Percentiles rank a stretch among this genome's conserved stretches.
Evolutionary conservation across 2,888 invertebrate species (phyloP).

Genomic region (Macrosiphum euphorbiae): DNA sequence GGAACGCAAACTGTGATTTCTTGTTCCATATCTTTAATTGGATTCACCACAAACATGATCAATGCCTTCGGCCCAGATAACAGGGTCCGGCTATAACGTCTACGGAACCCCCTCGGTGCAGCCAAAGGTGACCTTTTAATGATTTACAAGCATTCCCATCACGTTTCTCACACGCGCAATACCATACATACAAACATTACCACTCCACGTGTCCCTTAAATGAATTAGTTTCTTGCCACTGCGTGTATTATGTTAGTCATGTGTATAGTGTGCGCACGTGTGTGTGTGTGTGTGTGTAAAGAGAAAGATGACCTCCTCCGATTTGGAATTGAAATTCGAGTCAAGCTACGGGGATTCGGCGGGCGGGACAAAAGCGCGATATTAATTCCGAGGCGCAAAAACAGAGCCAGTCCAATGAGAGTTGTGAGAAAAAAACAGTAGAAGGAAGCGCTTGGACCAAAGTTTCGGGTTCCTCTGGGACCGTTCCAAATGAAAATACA

Average conservation of each 20-base stretch:
- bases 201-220: constrained; percentile 44
- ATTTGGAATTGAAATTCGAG: constrained; percentile 63
- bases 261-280: not conserved
- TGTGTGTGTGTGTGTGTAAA: not conserved
- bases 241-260: constrained; percentile 4
- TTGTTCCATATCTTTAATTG: constrained; percentile 65
- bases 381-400: constrained; percentile 62
- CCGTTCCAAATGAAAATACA: constrained; percentile 64
- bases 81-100: constrained; percentile 60
- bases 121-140: constrained; percentile 63
- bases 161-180: constrained; percentile 49
- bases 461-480: constrained; percentile 62
- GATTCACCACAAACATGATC: constrained; percentile 63
- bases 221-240: constrained; percentile 64
- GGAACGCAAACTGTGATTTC: constrained; percentile 56
- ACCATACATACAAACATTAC: not conserved
- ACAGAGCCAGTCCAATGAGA: constrained; percentile 28
- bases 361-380: constrained; percentile 37
- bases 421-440: constrained; percentile 48
- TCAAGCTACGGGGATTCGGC: constrained; percentile 43
- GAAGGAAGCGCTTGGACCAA: constrained; percentile 58
- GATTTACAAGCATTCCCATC: constrained; percentile 65
- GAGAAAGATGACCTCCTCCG: constrained; percentile 59
- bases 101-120: constrained; percentile 52
- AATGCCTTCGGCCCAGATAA: constrained; percentile 63